Percentiles rank a stretch among this genome's conserved stretches.
Conservation (phyloP, 2,888 invertebrate species). For the Morinoia aosen region DNA sequence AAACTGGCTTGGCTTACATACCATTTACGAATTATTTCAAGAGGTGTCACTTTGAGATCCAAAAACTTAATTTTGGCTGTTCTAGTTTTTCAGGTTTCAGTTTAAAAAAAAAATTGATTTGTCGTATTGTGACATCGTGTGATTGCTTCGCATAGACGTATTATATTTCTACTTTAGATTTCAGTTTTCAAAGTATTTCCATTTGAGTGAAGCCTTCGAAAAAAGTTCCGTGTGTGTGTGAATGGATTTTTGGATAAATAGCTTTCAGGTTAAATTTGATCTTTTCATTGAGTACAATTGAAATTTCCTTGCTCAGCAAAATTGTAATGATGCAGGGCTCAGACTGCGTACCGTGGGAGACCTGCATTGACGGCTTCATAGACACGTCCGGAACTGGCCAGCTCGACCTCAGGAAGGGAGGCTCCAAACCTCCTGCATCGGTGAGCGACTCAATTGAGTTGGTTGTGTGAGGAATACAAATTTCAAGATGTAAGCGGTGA, state of each 20-base stretch:
- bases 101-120: too few species aligned
- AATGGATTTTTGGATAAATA: too few species aligned
- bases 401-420: slow-evolving; percentile 24
- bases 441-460: background rate
- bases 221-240: background rate
- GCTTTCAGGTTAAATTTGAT: background rate
- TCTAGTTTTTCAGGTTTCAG: too few species aligned
- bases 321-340: background rate
- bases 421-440: background rate
- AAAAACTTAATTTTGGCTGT: too few species aligned
- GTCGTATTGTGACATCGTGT: too few species aligned
- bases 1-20: too few species aligned
- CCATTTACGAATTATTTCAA: too few species aligned
- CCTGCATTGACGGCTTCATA: slow-evolving; percentile 54
- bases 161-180: too few species aligned
- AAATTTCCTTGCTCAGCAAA: background rate
- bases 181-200: too few species aligned
- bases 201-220: background rate
- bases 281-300: background rate
- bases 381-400: slow-evolving; percentile 56
- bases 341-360: slow-evolving; percentile 54
- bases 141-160: too few species aligned
- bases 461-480: background rate
- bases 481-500: background rate
- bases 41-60: too few species aligned